A percentile compares a stretch with the other conserved stretches of the same genome.
phyloP scores from a whole-genome alignment of 1,140 invertebrate genomes.

The Euwallacea similis region DNA sequence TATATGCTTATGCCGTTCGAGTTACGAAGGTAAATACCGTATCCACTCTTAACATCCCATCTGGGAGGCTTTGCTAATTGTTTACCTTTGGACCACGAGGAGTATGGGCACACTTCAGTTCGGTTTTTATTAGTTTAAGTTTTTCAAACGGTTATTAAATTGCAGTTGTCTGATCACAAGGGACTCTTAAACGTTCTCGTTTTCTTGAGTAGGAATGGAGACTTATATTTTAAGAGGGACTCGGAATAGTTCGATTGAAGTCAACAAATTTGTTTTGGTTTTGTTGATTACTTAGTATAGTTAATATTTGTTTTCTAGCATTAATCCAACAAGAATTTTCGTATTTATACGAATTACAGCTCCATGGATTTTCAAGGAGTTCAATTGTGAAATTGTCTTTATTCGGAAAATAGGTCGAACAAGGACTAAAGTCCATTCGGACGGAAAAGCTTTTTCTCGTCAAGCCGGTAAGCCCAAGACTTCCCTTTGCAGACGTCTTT shows the following conservation, averaged over 20 bases:
- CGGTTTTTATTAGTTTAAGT: slow-evolving; percentile 25
- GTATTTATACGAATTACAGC: slow-evolving; percentile 26
- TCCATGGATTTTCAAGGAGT: slow-evolving; percentile 23
- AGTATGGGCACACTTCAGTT: slow-evolving; percentile 26
- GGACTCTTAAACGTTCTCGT: background rate
- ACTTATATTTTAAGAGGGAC: background rate
- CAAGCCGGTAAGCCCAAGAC: slow-evolving; percentile 32
- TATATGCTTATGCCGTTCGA: slow-evolving; percentile 29
- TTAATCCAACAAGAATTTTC: slow-evolving; percentile 1
- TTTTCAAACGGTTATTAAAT: slow-evolving; percentile 34
- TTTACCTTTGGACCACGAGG: slow-evolving; percentile 27
- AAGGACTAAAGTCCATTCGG: slow-evolving; percentile 35
- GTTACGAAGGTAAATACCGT: slow-evolving; percentile 36
- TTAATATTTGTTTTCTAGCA: background rate
- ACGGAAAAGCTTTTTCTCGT: slow-evolving; percentile 36
- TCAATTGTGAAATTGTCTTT: slow-evolving; percentile 38
- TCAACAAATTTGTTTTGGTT: background rate
- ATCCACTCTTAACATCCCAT: slow-evolving; percentile 29
- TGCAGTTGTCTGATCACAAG: background rate
- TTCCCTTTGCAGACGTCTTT: slow-evolving; percentile 32
- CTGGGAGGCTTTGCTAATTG: slow-evolving; percentile 32
- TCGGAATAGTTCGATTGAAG: background rate
- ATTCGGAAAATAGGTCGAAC: slow-evolving; percentile 35
- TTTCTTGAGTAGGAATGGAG: background rate
- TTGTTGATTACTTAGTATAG: background rate